Conservation (phyloP, 35 echinoderm and acorn worm species). For the Apostichopus parvimensis region DNA sequence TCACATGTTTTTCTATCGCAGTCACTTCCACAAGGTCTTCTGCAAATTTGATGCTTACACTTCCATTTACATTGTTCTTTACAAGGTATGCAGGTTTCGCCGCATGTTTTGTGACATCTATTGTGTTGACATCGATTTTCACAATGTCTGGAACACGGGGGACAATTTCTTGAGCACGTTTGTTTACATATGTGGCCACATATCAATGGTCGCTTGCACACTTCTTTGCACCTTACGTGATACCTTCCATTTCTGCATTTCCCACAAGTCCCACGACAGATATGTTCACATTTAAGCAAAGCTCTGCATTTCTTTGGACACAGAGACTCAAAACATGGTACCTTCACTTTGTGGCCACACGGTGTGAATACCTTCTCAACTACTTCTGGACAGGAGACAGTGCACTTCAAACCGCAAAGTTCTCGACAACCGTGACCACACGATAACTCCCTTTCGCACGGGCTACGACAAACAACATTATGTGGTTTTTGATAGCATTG, state of each 20-base stretch:
- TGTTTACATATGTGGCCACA: constrained; percentile 11
- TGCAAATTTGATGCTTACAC: constrained; percentile 60
- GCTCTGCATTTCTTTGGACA: constrained; percentile 35
- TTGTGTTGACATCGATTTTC: constrained; percentile 35
- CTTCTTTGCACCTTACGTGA: constrained; percentile 47
- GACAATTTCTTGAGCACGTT: not conserved
- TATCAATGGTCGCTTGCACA: constrained; percentile 2
- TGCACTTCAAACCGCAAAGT: constrained; percentile 4
- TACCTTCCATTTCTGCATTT: constrained; percentile 51
- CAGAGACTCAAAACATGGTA: not conserved
- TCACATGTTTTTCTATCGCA: constrained; percentile 62
- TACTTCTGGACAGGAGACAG: not conserved
- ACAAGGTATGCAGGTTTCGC: constrained; percentile 68
- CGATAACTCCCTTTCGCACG: constrained; percentile 37
- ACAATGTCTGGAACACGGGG: constrained; percentile 5
- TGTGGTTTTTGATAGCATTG: not conserved
- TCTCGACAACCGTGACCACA: constrained; percentile 67
- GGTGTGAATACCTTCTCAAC: constrained; percentile 22
- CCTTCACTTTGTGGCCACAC: constrained; percentile 44
- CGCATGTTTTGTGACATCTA: constrained; percentile 63
- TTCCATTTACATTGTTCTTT: constrained; percentile 58
- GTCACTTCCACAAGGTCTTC: constrained; percentile 34
- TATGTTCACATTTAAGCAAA: constrained; percentile 40
- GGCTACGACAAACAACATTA: constrained; percentile 35
- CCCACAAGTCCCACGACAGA: constrained; percentile 30